phyloP scores from a whole-genome alignment of 2,888 invertebrate genomes.

The Dicranocentrus wangi region DNA sequence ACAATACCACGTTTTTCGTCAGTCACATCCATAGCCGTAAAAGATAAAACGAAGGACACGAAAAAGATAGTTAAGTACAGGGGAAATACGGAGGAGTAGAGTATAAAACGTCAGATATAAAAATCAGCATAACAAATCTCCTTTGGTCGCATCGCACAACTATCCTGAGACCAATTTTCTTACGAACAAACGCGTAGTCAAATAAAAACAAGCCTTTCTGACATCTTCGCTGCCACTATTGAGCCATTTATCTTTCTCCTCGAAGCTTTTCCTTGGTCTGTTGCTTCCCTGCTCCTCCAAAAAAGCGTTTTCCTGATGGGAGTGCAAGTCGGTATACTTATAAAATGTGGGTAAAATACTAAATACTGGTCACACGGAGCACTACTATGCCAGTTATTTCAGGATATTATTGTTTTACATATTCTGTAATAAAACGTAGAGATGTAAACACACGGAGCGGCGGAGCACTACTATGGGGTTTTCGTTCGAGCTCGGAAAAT shows the following conservation, averaged over 20 bases:
- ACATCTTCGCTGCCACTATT: conserved; percentile 57
- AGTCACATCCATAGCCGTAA: conserved; percentile 19
- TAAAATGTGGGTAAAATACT: too few relatives aligned
- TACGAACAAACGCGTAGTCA: conserved; percentile 61
- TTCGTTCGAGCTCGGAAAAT: too few relatives aligned
- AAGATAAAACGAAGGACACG: conserved; percentile 43
- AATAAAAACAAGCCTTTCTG: conserved; percentile 65
- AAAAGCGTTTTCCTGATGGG: conserved; percentile 8
- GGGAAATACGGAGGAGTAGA: conserved; percentile 5
- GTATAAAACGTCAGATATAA: conserved; percentile 62
- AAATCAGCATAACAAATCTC: conserved; percentile 67
- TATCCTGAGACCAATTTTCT: conserved; percentile 64
- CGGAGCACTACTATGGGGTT: too few relatives aligned
- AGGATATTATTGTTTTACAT: too few relatives aligned
- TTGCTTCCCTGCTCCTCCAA: not conserved
- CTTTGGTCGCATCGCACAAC: conserved; percentile 60
- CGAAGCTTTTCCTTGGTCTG: not conserved
- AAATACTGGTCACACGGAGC: too few relatives aligned
- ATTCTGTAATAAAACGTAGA: too few relatives aligned
- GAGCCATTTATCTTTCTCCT: conserved; percentile 58
- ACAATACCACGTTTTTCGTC: not conserved
- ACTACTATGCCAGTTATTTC: too few relatives aligned
- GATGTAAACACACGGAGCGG: too few relatives aligned
- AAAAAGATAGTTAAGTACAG: conserved; percentile 30
- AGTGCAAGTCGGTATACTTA: too few relatives aligned